Percentiles rank a stretch among this genome's conserved stretches.
Conservation (phyloP, 2,797 vertebrate species). For the Gallinago solitaria region DNA sequence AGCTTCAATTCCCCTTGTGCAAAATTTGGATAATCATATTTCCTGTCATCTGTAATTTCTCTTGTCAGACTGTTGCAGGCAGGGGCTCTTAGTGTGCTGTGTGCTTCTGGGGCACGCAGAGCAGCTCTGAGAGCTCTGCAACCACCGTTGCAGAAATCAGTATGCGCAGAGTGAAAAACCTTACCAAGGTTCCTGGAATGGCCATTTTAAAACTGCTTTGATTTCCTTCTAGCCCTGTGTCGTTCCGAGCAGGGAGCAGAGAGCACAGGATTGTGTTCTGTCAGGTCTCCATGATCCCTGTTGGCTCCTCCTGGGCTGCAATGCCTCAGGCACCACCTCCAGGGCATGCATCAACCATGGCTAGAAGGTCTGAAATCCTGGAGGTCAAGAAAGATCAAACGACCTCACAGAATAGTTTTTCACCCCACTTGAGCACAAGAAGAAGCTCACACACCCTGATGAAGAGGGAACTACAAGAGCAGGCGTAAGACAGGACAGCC, state of each 20-base stretch:
- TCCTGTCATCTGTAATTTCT: background rate
- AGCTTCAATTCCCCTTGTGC: background rate
- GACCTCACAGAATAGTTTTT: background rate
- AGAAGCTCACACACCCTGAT: background rate
- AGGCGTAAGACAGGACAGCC: background rate
- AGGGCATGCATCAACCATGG: background rate
- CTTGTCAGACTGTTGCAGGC: background rate
- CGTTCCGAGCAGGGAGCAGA: background rate
- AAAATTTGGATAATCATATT: background rate
- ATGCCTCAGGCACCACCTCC: background rate
- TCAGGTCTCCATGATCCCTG: background rate
- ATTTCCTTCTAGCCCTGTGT: background rate
- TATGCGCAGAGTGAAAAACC: background rate
- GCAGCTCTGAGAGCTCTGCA: background rate
- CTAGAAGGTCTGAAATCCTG: background rate
- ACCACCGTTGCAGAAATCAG: background rate
- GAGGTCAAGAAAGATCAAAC: background rate
- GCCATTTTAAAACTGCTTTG: background rate
- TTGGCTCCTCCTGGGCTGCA: background rate
- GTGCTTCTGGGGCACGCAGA: background rate
- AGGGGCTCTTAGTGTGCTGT: background rate
- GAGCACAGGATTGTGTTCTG: accelerated
- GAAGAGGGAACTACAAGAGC: background rate
- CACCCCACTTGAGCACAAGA: background rate
- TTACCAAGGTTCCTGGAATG: background rate